Evolutionary conservation across 2,113 vertebrate species (phyloP).

Genomic region (Recurvirostra avosetta): DNA sequence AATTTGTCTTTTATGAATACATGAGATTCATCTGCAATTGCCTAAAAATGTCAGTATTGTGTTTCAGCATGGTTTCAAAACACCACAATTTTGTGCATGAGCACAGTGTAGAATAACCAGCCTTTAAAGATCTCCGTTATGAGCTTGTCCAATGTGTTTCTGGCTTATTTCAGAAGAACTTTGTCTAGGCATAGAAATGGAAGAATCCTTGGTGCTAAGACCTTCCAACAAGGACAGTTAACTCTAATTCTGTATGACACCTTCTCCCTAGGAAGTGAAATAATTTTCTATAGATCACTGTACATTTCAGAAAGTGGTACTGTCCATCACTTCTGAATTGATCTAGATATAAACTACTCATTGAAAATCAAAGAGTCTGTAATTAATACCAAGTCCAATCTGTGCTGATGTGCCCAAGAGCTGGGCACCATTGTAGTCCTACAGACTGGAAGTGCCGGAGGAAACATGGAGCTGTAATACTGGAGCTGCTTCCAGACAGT

Average conservation of each 20-base stretch:
- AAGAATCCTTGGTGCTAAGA: not conserved
- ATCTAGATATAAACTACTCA: not conserved
- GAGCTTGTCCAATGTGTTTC: not conserved
- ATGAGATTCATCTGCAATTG: not conserved
- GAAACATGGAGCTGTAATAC: not conserved
- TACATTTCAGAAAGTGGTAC: not conserved
- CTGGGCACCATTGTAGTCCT: not conserved
- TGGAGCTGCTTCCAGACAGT: not conserved
- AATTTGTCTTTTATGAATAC: not conserved
- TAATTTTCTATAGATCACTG: not conserved
- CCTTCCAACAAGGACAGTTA: not conserved
- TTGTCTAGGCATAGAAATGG: not conserved
- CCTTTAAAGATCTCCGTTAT: not conserved
- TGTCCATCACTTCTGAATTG: not conserved
- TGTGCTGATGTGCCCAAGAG: not conserved
- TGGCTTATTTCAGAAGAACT: not conserved
- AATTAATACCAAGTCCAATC: not conserved
- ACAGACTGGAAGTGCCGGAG: not conserved
- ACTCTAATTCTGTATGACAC: not conserved
- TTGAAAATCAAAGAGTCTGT: not conserved
- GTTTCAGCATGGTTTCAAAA: not conserved
- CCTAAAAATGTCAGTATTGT: not conserved
- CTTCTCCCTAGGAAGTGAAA: not conserved
- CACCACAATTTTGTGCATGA: not conserved
- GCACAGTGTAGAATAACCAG: not conserved